phyloP scores from a whole-genome alignment of 30 jellyfish, hydroid and myxozoan genomes.

The Pseudorhiza aurosa region DNA sequence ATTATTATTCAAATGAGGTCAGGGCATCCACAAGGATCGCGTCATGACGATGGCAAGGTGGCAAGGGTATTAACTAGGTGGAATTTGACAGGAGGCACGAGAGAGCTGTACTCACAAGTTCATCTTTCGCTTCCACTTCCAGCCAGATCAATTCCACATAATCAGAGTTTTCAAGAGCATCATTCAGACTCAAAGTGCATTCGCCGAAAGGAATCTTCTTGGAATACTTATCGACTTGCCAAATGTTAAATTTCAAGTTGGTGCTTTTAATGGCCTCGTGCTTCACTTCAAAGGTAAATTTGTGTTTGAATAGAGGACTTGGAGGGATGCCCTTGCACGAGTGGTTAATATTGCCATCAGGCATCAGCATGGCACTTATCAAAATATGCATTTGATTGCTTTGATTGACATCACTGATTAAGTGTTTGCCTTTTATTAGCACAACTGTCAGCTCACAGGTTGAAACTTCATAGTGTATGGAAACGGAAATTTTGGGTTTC shows the following conservation, averaged over 20 bases:
- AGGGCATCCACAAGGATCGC: no score
- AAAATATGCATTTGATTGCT: conserved; percentile 9
- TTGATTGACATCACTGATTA: neutral
- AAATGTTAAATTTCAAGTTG: conserved; percentile 71
- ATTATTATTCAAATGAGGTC: no score
- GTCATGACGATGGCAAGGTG: no score
- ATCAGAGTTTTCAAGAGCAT: conserved; percentile 4
- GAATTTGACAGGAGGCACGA: no score
- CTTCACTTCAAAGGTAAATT: conserved; percentile 43
- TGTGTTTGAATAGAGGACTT: conserved; percentile 77
- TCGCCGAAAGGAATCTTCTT: conserved; percentile 79
- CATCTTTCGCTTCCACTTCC: conserved; percentile 16
- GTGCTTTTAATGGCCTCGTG: conserved; percentile 20
- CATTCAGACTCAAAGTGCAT: conserved; percentile 53
- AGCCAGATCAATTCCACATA: conserved; percentile 25
- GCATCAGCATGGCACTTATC: conserved; percentile 53
- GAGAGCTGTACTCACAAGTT: conserved; percentile 43
- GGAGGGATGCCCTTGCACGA: conserved; percentile 63
- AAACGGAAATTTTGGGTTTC: conserved; percentile 19
- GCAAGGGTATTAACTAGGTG: no score
- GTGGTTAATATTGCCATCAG: conserved; percentile 54
- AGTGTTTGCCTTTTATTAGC: conserved; percentile 28
- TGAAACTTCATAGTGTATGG: conserved; percentile 25
- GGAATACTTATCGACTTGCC: conserved; percentile 85
- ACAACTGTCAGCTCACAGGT: conserved; percentile 33